Evolutionary conservation across 2,797 vertebrate genomes (phyloP).

Genomic region (Tapirus indicus): DNA sequence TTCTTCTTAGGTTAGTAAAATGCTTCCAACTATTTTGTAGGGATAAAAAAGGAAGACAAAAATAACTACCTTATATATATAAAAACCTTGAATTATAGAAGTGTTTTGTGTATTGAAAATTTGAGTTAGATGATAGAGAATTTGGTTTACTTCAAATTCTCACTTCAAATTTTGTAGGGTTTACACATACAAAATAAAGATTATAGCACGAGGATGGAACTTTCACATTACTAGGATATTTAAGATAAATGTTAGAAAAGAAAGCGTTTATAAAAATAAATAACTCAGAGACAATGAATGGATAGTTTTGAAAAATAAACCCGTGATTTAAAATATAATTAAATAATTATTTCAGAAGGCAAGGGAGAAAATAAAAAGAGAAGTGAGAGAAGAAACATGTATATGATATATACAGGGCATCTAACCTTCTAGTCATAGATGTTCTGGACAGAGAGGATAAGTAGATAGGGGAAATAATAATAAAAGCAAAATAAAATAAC

Average conservation of each 20-base stretch:
- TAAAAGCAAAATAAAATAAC: background rate
- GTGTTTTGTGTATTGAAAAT: constrained; percentile 38
- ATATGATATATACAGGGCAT: background rate
- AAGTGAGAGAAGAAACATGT: background rate
- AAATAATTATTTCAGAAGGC: constrained; percentile 32
- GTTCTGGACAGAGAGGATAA: constrained; percentile 23
- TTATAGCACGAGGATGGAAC: background rate
- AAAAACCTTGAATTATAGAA: constrained; percentile 42
- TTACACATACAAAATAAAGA: constrained; percentile 7
- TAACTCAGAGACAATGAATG: background rate
- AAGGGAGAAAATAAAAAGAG: constrained; percentile 17
- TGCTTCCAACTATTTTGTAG: background rate
- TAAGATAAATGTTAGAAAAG: background rate
- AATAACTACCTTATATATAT: constrained; percentile 24
- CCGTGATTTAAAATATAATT: background rate
- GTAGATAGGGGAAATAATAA: background rate
- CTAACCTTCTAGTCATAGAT: background rate
- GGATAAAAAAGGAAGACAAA: constrained; percentile 6
- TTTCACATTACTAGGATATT: background rate
- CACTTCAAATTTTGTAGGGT: background rate
- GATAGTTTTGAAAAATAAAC: constrained; percentile 22
- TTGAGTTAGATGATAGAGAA: constrained; percentile 36
- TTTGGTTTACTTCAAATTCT: constrained; percentile 43
- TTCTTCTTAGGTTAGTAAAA: constrained; percentile 58
- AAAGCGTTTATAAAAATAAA: constrained; percentile 23